These are phyloP conservation scores for Euura lappo DNA, from an alignment of 1,140 invertebrate species.

Conservation along the genomic window DNA sequence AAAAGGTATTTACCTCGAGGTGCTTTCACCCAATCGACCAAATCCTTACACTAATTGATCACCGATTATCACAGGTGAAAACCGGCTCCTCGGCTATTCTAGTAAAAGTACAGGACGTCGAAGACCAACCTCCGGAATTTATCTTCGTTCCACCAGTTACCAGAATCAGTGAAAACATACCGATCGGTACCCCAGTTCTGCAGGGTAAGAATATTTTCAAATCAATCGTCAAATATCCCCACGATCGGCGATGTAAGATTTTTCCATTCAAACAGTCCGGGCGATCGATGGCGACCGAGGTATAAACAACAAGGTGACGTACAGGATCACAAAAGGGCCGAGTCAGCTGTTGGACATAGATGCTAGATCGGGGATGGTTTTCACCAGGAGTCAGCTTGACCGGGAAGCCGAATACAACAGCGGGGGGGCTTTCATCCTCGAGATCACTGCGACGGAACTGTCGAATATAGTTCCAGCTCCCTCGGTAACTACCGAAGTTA, in stretches of 20 bases:
- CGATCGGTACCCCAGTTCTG: constrained; percentile 79
- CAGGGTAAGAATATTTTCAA: constrained; percentile 66
- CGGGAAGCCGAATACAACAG: constrained; percentile 79
- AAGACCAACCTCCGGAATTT: constrained; percentile 92
- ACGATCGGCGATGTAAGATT: background rate
- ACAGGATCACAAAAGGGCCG: constrained; percentile 78
- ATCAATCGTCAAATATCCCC: background rate
- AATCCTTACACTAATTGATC: background rate
- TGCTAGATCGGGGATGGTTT: constrained; percentile 78
- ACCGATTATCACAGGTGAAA: constrained; percentile 62
- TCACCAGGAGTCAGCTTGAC: constrained; percentile 78
- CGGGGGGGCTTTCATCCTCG: constrained; percentile 86
- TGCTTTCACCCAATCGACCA: background rate
- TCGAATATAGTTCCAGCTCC: constrained; percentile 70
- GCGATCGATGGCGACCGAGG: constrained; percentile 92
- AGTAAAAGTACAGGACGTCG: constrained; percentile 86
- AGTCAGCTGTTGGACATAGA: constrained; percentile 79
- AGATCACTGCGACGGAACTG: constrained; percentile 74
- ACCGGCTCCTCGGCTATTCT: constrained; percentile 88
- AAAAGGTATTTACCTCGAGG: constrained; percentile 58
- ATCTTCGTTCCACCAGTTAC: constrained; percentile 85
- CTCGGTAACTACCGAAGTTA: constrained; percentile 85
- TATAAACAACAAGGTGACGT: constrained; percentile 86
- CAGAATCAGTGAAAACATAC: constrained; percentile 84
- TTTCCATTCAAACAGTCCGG: constrained; percentile 66